These are phyloP conservation scores for Luscinia megarhynchos DNA, from an alignment of 2,797 vertebrate species.

Conservation along the genomic window DNA sequence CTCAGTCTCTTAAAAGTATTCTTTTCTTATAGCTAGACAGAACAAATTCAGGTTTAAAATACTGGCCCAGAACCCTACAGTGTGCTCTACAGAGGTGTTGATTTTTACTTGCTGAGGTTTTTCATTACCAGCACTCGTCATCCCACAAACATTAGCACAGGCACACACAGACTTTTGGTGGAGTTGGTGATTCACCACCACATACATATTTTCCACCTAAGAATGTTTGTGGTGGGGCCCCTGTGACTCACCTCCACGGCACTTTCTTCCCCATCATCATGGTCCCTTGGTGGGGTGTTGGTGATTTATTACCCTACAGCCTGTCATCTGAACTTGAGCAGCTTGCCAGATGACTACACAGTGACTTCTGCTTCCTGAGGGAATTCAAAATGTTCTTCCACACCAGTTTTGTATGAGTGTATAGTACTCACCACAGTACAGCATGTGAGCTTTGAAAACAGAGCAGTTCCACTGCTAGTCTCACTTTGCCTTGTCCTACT, in stretches of 20 bases:
- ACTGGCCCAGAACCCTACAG: not conserved
- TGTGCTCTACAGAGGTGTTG: not conserved
- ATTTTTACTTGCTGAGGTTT: not conserved
- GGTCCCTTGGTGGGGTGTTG: not conserved
- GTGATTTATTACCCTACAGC: slow-evolving; percentile 40
- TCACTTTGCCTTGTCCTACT: not conserved
- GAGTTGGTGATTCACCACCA: slow-evolving; percentile 58
- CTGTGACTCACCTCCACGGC: slow-evolving; percentile 47
- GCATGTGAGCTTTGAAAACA: not conserved
- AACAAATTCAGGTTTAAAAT: not conserved
- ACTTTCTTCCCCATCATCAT: not conserved
- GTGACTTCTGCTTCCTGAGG: not conserved
- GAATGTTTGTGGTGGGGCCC: slow-evolving; percentile 31
- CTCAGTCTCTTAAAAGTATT: not conserved
- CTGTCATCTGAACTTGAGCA: not conserved
- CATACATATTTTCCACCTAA: slow-evolving; percentile 51
- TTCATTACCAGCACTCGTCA: not conserved
- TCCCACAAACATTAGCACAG: slow-evolving; percentile 4
- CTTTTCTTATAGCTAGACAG: not conserved
- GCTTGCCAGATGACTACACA: slow-evolving; percentile 11
- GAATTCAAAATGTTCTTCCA: not conserved
- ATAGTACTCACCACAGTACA: not conserved
- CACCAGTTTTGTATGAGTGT: not conserved
- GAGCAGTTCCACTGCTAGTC: not conserved
- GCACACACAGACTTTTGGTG: slow-evolving; percentile 23